phyloP scores from a whole-genome alignment of 2,113 vertebrate species.

The Hemiscyllium ocellatum region DNA sequence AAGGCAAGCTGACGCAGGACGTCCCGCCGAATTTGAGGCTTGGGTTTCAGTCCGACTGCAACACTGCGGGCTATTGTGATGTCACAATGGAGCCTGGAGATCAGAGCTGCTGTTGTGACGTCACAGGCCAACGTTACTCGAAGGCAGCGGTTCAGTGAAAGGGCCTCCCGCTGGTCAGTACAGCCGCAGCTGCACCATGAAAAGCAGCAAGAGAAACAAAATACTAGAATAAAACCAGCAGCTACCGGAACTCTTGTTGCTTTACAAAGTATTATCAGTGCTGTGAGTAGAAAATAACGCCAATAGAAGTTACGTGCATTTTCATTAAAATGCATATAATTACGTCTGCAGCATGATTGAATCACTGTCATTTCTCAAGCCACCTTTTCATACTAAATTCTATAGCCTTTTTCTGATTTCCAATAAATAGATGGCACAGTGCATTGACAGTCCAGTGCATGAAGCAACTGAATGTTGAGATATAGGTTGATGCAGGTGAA shows the following conservation, averaged over 20 bases:
- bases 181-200: not conserved
- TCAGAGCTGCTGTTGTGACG: conserved; percentile 27
- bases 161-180: not conserved
- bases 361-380: not conserved
- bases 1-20: not conserved
- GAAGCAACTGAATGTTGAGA: not conserved
- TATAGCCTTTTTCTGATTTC: not conserved
- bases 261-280: not conserved
- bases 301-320: not conserved
- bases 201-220: not conserved
- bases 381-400: not conserved
- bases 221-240: not conserved
- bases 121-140: not conserved
- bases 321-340: not conserved
- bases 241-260: conserved; percentile 3
- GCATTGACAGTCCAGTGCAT: not conserved
- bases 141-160: not conserved
- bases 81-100: not conserved
- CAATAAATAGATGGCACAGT: not conserved
- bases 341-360: not conserved
- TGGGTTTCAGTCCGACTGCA: not conserved
- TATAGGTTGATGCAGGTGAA: no score
- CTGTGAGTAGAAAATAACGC: conserved; percentile 11
- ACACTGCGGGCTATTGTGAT: not conserved
- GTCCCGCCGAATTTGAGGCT: not conserved